Conservation (phyloP, 2,888 invertebrate species). For the Gari tellinella region DNA sequence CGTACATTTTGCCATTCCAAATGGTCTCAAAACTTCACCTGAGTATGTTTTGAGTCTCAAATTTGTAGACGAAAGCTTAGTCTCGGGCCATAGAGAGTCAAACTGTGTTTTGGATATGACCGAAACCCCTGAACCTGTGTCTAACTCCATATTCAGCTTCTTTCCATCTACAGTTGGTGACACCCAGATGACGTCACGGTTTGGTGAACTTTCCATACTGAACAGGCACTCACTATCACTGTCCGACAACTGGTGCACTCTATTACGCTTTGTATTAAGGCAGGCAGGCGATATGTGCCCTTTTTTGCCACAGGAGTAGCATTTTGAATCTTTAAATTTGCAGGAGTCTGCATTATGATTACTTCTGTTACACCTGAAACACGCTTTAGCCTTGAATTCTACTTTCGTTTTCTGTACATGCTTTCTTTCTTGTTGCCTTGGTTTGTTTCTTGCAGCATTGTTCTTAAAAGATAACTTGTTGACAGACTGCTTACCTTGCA, state of each 20-base stretch:
- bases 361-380: conserved; percentile 8
- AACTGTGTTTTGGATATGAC: conserved; percentile 40
- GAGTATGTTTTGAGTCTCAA: conserved; percentile 42
- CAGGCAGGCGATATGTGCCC: conserved; percentile 31
- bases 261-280: neutral
- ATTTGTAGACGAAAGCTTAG: conserved; percentile 3
- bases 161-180: conserved; percentile 36
- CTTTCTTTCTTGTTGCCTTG: neutral
- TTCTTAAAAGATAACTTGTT: neutral
- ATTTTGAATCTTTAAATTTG: conserved; percentile 28
- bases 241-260: neutral
- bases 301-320: conserved; percentile 11
- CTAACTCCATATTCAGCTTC: conserved; percentile 48
- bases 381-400: neutral
- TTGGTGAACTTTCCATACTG: neutral
- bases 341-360: conserved; percentile 22
- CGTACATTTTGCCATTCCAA: conserved; percentile 19
- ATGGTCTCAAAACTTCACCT: conserved; percentile 30
- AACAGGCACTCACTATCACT: neutral
- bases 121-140: conserved; percentile 57
- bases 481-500: conserved; percentile 7
- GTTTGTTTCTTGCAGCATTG: neutral
- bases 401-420: neutral
- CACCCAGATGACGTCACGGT: conserved; percentile 10
- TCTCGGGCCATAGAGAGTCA: conserved; percentile 7